Evolutionary conservation across 2,797 vertebrate species (phyloP), one percentile per base, ranked within the genome.

Genomic region (Amblyopsis hoosieri): DNA sequence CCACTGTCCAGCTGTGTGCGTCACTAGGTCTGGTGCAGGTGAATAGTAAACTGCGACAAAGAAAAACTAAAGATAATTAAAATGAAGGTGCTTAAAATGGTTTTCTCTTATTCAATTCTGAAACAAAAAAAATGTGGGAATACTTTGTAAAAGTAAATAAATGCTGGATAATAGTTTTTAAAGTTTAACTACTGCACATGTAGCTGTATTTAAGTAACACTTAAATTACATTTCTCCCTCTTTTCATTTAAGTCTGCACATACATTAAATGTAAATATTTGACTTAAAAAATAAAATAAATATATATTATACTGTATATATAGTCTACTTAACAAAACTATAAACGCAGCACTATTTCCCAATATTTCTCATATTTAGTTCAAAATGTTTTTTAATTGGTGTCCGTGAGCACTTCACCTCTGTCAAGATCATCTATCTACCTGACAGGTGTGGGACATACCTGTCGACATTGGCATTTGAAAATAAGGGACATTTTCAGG

Each of bases 191-290:
- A 57, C 57, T 33, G 61, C 45, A 72, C 58, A 17, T 71, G 50
- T 67, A n/a, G 33, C 1, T 37, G 33, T 37, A 37, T 37, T 37
- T 37, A 37, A 37, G 8, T 5, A 17, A 46, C 83, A 78, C 71
- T 67, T 58, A 69, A 62, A 78, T 60, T 74, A 66, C 45, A 15
- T 12, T 37, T 56, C 48, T 81, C 67, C 80, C 64, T 66, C 75
- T 75, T 71, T 83, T 53, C 63, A 65, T 50, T 63, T 33, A 69
- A 52, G 75, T 46, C 75, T 64, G 78, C 71, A 80, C 85, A 88
- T 69, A 74, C 74, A 80, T 56, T 92, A 92, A 94, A 94, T 94
- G 92, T 93, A 94, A 91, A 94, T 94, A 94, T 87, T 82, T 90
- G 88, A 92, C 88, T 89, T 87, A 90, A 86, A 29, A 29, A 78